Base-by-base conservation (phyloP, 2,797 vertebrate genomes). In the Sebastes wilsoni region DNA sequence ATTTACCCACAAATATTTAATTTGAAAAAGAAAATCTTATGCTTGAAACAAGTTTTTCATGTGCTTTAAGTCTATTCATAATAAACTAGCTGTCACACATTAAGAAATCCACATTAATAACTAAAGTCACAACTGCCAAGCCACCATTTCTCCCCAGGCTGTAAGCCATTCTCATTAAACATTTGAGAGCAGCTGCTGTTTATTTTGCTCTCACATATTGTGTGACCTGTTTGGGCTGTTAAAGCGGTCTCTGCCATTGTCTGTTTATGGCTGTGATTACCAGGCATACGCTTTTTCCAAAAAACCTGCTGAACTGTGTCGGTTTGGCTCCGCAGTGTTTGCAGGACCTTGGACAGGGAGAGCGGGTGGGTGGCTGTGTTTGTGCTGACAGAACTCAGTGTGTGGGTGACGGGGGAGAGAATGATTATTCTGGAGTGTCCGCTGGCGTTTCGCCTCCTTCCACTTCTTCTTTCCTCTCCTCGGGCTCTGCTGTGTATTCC, bases 371-470 rank as follows among this genome's bases (percentile, higher is more conserved):
- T 74, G 87, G 88, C 73, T 84, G 61, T 71, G 74, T 84, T 87
- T 75, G 70, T 34, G 34, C 83, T 73, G 89, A 92, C 84, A 86
- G 89, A 87, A 69, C 82, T 87, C 74, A n/a, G 56, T 65, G 70
- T 83, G 85, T 84, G 88, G 81, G 80, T 79, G 84, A 85, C 3
- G 68, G 46, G 70, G 66, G 74, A 82, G 25, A 64, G 73, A 77
- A 65, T 76, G 85, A 91, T 92, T 90, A 89, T 91, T 87, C 85
- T 72, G 72, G 77, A 91, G 83, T 56, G 80, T 85, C 86, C 34
- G 8, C 79, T 85, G 86, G 87, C 75, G 49, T 82, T 88, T 67
- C 84, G 83, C 86, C 84, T 56, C 72, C 62, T 75, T 87, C 58
- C 71, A 81, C 67, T 79, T 73, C 52, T 22, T 65, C 84, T 71